Base-by-base conservation (phyloP, 2,888 invertebrate genomes). In the Drosophila longiperda region DNA sequence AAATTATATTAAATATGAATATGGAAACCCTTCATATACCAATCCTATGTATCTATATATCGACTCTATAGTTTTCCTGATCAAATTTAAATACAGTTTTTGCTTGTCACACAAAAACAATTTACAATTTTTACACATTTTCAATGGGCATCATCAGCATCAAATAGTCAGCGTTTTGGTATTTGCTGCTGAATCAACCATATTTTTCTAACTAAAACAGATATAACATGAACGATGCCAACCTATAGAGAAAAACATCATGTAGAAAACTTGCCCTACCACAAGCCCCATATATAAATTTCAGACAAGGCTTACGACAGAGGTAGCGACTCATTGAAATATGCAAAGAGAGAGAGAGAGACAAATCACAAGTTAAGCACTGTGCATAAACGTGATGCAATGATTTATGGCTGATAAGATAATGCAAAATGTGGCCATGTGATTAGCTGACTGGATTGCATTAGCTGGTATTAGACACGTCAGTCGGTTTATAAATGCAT, bases 381-480 rank as follows among this genome's bases (percentile, higher is more conserved):
- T 26, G 26, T 11, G 17, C 9, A 36, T n/a, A 36, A 29, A 3
- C 8, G 17, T 54, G 26, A 8, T 40, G 45, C 23, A 52, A 17
- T 33, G n/a, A 67, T 52, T 15, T 29, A 55, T 29, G 20, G 17
- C 38, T 57, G 57, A 72, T 55, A 50, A 55, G 38, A 54, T 33
- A 54, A 54, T 29, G 32, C 17, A 40, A 15, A 26, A 7, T 62
- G 17, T 17, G 34, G n/a, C 29, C 33, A 40, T 60, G 29, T 59
- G 53, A 12, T 66, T 29, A 29, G 29, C 15, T 15, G 32, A 23
- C 23, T n/a, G 11, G 32, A 23, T n/a, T n/a, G 11, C 5, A 7
- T 58, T 2, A 23, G 33, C 20, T 45, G 52, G 12, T 20, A 17
- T 52, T 34, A 20, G 8, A 36, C 33, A 42, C 50, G 65, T 42